Base-by-base conservation (phyloP, 2,797 vertebrate species). In the Rhinoraja longicauda region DNA sequence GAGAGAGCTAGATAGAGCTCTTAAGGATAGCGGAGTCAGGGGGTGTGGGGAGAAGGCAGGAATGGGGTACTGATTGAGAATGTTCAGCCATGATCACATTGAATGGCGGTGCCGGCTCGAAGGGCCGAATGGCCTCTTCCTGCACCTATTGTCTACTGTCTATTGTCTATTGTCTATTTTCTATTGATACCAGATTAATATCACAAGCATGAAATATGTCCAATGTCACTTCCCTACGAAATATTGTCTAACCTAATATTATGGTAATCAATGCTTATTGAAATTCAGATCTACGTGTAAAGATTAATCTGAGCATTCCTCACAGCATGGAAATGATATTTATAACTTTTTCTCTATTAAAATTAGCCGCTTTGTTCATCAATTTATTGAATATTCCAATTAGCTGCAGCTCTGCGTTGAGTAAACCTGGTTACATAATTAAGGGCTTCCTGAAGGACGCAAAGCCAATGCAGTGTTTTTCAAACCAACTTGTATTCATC, bases 341-440 rank as follows among this genome's bases (percentile, higher is more conserved):
- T 36, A 67, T 88, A 88, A 67, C 59, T 21, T 72, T 72, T 72
- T 64, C 86, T 62, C 57, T 67, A 59, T 67, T 88, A 67, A 88
- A 64, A 67, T 9, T 67, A 19, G 59, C 7, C 64, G 29, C 84
- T 64, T 67, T 88, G 84, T 88, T 88, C n/a, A 59, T 36, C 67
- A 88, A 36, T 88, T 88, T 62, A 88, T 88, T 88, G 84, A 88
- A 64, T 88, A 88, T 88, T 88, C 59, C 84, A 88, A 88, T 64
- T 64, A 88, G 13, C 59, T 88, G 59, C 21, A 67, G 5, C 17
- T 88, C 84, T 67, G 62, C 21, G 81, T n/a, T 29, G 12, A 8
- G 10, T 64, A 64, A 88, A n/a, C 59, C 59, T 19, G 2, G 59
- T 88, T 67, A 8, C 1, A 17, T 8, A 67, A 67, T 88, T 32